phyloP scores from a whole-genome alignment of 2,888 invertebrate species.

The Spicauda simplicius region DNA sequence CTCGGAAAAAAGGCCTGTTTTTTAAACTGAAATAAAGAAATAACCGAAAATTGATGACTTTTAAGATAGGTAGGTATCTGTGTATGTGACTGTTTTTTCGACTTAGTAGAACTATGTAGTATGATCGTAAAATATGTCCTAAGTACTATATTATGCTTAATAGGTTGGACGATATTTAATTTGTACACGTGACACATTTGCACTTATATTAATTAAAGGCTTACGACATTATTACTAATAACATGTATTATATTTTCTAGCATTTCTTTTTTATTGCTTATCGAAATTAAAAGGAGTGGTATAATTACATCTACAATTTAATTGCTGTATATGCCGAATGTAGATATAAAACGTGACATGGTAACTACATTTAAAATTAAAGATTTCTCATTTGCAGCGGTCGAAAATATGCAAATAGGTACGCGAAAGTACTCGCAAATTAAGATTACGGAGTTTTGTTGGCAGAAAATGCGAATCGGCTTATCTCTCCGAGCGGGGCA shows the following conservation, averaged over 20 bases:
- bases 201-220: too few species aligned
- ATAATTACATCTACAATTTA: not conserved
- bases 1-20: too few species aligned
- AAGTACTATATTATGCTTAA: too few species aligned
- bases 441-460: constrained; percentile 37
- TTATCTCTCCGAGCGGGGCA: constrained; percentile 48
- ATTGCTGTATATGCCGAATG: not conserved
- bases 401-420: constrained; percentile 32
- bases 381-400: constrained; percentile 15
- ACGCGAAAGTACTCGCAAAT: constrained; percentile 36
- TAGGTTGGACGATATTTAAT: too few species aligned
- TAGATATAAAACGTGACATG: constrained; percentile 1
- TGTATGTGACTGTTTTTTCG: too few species aligned
- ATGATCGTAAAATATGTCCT: too few species aligned
- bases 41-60: too few species aligned
- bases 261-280: not conserved
- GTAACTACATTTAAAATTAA: constrained; percentile 17
- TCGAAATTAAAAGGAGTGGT: not conserved
- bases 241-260: not conserved
- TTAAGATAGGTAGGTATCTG: too few species aligned
- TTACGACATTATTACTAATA: too few species aligned
- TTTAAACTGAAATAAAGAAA: too few species aligned
- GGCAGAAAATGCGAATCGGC: constrained; percentile 37
- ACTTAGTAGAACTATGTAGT: too few species aligned
- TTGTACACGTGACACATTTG: too few species aligned